Evolutionary conservation across 2,888 invertebrate species (phyloP), one percentile per base, ranked within the genome.

Genomic region (Taenaris catops): DNA sequence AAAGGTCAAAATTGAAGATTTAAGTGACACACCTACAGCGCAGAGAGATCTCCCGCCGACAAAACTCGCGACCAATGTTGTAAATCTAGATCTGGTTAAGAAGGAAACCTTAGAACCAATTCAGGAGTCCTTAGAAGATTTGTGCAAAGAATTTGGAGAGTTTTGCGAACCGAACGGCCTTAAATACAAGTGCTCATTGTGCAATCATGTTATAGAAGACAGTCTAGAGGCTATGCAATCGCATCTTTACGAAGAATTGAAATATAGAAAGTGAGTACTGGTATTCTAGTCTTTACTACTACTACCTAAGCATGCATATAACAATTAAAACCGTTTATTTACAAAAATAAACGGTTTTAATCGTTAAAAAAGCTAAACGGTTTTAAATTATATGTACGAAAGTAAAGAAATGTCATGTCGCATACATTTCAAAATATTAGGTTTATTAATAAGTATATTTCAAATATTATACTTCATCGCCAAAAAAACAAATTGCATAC

Each of bases 181-280:
- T 18, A 75, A 80, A 37, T 91, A 81, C 51, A 83, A 78, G 34
- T 93, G 93, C 54, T 88, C 92, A 0, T 62, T 90, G 28, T 94
- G 93, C 49, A 75, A 74, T 9, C 70, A 78, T 9, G 90, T 90
- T 44, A 84, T 79, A 19, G 89, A 90, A 0, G 89, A 88, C 29
- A 83, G 78, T 10, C 78, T 81, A 9, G 83, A 88, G 2, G 88
- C 89, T n/a, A 90, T 93, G 78, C 86, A 89, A 32, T 88, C 89
- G 18, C 93, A 93, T 71, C 65, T 93, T 31, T 92, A 87, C 51
- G 89, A 90, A 52, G 93, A 93, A 53, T 70, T 92, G 11, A 87
- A 90, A 27, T 91, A 92, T 53, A 86, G 89, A 49, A 90, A 90
- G 92, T 92, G 55, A 79, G 81, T 73, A 45, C 2, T n/a, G n/a